A percentile compares a stretch with the other conserved stretches of the same genome.
These are phyloP conservation scores for Therioaphis trifolii DNA, from an alignment of 2,888 invertebrate species.

Conservation along the genomic window DNA sequence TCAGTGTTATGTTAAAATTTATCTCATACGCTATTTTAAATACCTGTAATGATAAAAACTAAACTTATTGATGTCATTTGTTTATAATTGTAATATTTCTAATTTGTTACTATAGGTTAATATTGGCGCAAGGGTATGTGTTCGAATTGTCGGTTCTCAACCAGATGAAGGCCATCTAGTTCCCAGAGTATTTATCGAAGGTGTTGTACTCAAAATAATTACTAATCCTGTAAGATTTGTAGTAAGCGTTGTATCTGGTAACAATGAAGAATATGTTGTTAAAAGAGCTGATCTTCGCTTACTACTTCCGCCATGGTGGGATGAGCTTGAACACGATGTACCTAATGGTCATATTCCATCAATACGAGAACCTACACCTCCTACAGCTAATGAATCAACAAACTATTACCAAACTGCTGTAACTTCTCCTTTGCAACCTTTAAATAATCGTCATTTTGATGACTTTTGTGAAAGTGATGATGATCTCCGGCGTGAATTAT, in stretches of 20 bases:
- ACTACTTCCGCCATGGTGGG: conserved; percentile 95
- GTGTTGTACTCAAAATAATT: conserved; percentile 79
- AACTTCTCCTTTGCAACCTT: conserved; percentile 73
- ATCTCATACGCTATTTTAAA: no score
- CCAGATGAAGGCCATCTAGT: conserved; percentile 68
- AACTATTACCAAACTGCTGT: conserved; percentile 70
- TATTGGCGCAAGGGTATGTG: conserved; percentile 73
- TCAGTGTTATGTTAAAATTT: no score
- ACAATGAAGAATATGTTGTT: conserved; percentile 75
- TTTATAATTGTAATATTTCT: neutral
- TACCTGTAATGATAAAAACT: no score
- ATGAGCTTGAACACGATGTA: conserved; percentile 77
- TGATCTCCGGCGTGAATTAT: conserved; percentile 85
- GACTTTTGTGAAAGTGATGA: conserved; percentile 90
- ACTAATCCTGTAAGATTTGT: conserved; percentile 78
- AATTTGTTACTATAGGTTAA: conserved; percentile 40
- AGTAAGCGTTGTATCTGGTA: conserved; percentile 73
- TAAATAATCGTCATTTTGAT: conserved; percentile 73
- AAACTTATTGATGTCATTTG: no score
- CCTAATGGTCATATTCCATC: conserved; percentile 67
- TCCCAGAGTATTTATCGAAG: conserved; percentile 85
- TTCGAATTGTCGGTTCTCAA: conserved; percentile 72
- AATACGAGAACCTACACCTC: conserved; percentile 62
- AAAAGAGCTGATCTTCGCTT: conserved; percentile 91
- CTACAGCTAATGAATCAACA: conserved; percentile 47